Conservation (phyloP, 2,797 vertebrate species). For the Enteromius treurensis region DNA sequence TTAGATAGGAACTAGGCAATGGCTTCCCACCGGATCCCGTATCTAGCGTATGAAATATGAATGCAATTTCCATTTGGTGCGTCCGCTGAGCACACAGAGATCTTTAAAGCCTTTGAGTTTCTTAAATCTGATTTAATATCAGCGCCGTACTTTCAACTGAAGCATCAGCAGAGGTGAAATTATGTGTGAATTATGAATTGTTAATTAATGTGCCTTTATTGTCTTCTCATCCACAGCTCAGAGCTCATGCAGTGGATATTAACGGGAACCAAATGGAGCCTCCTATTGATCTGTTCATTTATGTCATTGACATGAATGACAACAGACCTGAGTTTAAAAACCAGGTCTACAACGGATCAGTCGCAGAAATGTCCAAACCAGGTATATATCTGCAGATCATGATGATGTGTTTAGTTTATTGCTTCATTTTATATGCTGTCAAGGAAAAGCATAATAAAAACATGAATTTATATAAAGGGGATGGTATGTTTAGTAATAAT, state of each 20-base stretch:
- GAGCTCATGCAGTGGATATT: slow-evolving; percentile 97
- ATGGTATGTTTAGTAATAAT: slow-evolving; percentile 16
- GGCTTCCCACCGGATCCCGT: slow-evolving; percentile 16
- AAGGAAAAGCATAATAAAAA: neutral
- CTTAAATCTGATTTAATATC: slow-evolving; percentile 34
- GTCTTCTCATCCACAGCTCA: slow-evolving; percentile 77
- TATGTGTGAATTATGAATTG: slow-evolving; percentile 1
- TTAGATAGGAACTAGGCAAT: slow-evolving; percentile 39
- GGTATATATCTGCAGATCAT: slow-evolving; percentile 72
- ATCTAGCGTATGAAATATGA: slow-evolving; percentile 48
- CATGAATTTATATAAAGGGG: neutral
- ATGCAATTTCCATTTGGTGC: slow-evolving; percentile 36
- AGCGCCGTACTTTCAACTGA: slow-evolving; percentile 4
- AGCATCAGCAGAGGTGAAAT: slow-evolving; percentile 18
- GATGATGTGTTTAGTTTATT: neutral
- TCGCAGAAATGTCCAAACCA: slow-evolving; percentile 96
- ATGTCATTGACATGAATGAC: slow-evolving; percentile 99
- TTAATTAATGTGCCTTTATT: slow-evolving; percentile 25
- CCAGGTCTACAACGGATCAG: slow-evolving; percentile 96
- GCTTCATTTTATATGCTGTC: neutral
- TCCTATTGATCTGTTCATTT: slow-evolving; percentile 97
- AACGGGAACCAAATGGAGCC: slow-evolving; percentile 99
- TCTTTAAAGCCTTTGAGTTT: slow-evolving; percentile 36
- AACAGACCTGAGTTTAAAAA: slow-evolving; percentile 95
- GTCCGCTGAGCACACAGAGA: neutral